Evolutionary conservation across 1,140 invertebrate species (phyloP).

Genomic region (Neodiprion virginianus): DNA sequence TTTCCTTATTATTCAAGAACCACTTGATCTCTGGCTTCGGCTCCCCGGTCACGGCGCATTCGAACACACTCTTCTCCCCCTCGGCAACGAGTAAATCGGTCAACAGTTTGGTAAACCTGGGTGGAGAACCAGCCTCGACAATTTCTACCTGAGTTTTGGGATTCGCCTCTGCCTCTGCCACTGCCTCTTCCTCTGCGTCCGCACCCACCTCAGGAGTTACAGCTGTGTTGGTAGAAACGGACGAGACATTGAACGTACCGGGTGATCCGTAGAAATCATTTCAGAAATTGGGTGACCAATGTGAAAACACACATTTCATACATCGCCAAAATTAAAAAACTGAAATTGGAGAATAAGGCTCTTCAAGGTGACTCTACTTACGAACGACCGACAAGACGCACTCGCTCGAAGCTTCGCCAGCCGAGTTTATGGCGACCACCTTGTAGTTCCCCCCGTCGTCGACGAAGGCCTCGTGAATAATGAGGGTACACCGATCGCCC

Average conservation of each 20-base stretch:
- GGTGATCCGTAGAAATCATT: background rate
- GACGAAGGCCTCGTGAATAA: constrained; percentile 76
- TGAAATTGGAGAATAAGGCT: background rate
- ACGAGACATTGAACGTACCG: background rate
- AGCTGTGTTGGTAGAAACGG: background rate
- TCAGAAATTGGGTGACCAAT: background rate
- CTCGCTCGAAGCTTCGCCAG: constrained; percentile 78
- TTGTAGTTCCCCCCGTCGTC: constrained; percentile 83
- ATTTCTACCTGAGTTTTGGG: constrained; percentile 43
- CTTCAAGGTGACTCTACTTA: constrained; percentile 33
- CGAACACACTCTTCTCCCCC: constrained; percentile 75
- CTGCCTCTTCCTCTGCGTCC: constrained; percentile 44
- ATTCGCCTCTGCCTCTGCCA: constrained; percentile 39
- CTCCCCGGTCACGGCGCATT: constrained; percentile 74
- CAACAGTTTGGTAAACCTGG: constrained; percentile 75
- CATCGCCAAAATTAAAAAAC: background rate
- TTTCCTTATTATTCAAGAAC: constrained; percentile 74
- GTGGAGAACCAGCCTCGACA: constrained; percentile 57
- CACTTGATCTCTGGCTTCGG: constrained; percentile 76
- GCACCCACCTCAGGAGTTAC: background rate
- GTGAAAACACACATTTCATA: background rate
- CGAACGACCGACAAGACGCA: constrained; percentile 70
- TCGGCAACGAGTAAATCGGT: constrained; percentile 71
- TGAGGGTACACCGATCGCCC: constrained; percentile 80
- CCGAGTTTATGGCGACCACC: constrained; percentile 82